Percentiles rank a stretch among this genome's conserved stretches.
These are phyloP conservation scores for Dolomedes plantarius DNA, from an alignment of 2,888 invertebrate species.

Conservation along the genomic window DNA sequence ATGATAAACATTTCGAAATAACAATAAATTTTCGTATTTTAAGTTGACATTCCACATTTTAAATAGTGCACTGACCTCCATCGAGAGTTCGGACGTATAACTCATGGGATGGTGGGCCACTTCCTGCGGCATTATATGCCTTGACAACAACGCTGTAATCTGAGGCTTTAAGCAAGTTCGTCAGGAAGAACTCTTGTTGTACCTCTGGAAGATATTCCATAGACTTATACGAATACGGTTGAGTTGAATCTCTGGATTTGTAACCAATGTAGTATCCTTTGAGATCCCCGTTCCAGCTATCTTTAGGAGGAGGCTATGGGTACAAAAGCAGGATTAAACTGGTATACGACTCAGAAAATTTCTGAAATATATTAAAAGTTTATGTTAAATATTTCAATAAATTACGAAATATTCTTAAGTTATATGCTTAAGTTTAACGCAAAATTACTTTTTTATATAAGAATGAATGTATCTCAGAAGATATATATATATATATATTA, in stretches of 20 bases:
- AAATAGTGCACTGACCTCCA: no score
- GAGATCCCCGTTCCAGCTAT: slow-evolving; percentile 71
- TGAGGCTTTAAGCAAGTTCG: slow-evolving; percentile 63
- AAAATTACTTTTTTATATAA: no score
- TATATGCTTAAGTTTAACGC: no score
- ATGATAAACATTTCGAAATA: no score
- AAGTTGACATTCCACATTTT: no score
- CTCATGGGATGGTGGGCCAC: slow-evolving; percentile 71
- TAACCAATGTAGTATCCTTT: slow-evolving; percentile 72
- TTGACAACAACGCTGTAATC: slow-evolving; percentile 71
- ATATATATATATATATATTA: no score
- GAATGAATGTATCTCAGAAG: no score
- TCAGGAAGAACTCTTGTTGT: slow-evolving; percentile 65
- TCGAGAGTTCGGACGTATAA: slow-evolving; percentile 70
- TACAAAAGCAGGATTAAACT: not conserved
- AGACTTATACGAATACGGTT: slow-evolving; percentile 72
- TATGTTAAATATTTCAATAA: no score
- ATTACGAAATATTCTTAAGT: no score
- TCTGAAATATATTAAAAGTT: no score
- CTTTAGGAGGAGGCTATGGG: slow-evolving; percentile 68
- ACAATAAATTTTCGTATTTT: no score
- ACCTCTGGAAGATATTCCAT: slow-evolving; percentile 62
- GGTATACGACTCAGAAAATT: not conserved
- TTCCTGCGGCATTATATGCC: slow-evolving; percentile 71
- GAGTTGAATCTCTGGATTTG: slow-evolving; percentile 62